phyloP scores from a whole-genome alignment of 2,888 invertebrate genomes.

The Pimpla rufipes region DNA sequence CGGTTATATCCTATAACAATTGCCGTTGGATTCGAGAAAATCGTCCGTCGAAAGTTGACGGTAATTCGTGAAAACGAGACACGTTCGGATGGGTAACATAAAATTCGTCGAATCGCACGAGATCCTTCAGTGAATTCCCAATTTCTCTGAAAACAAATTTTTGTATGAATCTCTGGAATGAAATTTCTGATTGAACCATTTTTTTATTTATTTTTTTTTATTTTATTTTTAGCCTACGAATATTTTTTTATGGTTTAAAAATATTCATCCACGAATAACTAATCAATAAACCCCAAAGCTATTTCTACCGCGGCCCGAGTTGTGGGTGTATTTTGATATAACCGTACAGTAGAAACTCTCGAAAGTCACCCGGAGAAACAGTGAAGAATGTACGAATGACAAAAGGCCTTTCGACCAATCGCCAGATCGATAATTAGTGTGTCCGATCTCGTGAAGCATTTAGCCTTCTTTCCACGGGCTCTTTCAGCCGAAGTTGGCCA shows the following conservation, averaged over 20 bases:
- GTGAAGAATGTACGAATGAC: background rate
- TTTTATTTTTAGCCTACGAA: too few relatives aligned
- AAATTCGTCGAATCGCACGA: background rate
- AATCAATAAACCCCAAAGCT: too few relatives aligned
- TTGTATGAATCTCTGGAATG: too few relatives aligned
- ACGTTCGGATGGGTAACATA: background rate
- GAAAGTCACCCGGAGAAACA: background rate
- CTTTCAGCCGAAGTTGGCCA: constrained; percentile 7
- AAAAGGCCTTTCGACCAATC: background rate
- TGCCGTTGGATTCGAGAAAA: background rate
- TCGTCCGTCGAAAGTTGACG: too few relatives aligned
- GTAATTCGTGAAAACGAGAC: too few relatives aligned
- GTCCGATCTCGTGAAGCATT: background rate
- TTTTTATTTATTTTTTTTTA: too few relatives aligned
- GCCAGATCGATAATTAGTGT: background rate
- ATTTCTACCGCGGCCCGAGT: too few relatives aligned
- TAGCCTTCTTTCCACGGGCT: background rate
- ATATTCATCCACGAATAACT: too few relatives aligned
- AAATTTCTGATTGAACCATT: too few relatives aligned
- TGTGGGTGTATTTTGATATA: too few relatives aligned
- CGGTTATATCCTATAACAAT: background rate
- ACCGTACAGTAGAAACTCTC: background rate
- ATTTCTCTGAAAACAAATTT: too few relatives aligned
- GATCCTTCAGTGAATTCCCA: background rate
- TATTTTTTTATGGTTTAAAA: too few relatives aligned